phyloP scores from a whole-genome alignment of 2,888 invertebrate species.

The Caenorhabditis sp. region DNA sequence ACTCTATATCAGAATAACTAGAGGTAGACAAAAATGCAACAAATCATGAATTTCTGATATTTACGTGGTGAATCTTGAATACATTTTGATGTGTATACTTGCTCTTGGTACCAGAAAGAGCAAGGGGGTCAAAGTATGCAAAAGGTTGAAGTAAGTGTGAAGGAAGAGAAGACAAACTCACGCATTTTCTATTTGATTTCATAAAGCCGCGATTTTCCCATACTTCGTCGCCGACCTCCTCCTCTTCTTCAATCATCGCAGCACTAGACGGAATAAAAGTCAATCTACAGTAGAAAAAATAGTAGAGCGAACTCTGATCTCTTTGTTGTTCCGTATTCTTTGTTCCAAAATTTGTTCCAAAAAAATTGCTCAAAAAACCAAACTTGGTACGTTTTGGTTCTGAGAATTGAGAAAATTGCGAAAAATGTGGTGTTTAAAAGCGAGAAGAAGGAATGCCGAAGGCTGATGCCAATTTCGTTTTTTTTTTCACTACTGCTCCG shows the following conservation, averaged over 20 bases:
- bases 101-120: neutral
- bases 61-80: neutral
- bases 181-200: slow-evolving; percentile 64
- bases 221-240: slow-evolving; percentile 47
- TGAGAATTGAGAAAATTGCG: neutral
- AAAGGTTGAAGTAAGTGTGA: neutral
- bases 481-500: slow-evolving; percentile 13
- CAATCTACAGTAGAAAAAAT: neutral
- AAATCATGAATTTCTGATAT: neutral
- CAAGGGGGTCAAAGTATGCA: neutral
- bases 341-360: no score
- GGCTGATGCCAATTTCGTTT: slow-evolving; percentile 20
- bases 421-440: slow-evolving; percentile 9
- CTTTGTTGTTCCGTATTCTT: no score
- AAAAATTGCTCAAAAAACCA: no score
- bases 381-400: slow-evolving; percentile 1
- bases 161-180: slow-evolving; percentile 48
- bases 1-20: no score
- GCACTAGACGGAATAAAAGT: neutral
- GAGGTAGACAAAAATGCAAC: no score
- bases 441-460: slow-evolving; percentile 12
- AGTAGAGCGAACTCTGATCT: no score
- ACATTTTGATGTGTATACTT: no score
- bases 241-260: slow-evolving; percentile 38
- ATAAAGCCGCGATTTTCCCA: slow-evolving; percentile 61